phyloP scores from a whole-genome alignment of 2,113 vertebrate species.

The Fukomys damarensis region DNA sequence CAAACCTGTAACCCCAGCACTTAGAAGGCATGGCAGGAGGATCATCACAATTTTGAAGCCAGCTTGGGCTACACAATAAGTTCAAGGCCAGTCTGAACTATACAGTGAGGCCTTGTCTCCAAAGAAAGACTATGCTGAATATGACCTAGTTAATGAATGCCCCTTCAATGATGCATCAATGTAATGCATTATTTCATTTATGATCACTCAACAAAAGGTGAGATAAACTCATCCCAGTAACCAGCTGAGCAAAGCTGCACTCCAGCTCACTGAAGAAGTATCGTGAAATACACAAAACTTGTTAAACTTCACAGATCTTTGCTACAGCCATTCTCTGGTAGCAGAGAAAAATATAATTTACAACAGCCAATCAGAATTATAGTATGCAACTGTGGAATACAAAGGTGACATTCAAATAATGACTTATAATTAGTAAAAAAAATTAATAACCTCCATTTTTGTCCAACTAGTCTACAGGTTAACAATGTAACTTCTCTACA shows the following conservation, averaged over 20 bases:
- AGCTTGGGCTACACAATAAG: neutral
- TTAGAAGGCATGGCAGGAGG: neutral
- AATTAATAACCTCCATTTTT: neutral
- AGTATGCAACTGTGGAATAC: neutral
- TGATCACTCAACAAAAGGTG: neutral
- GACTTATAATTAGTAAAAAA: neutral
- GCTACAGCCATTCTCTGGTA: neutral
- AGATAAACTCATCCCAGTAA: neutral
- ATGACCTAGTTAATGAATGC: neutral
- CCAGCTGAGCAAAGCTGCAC: neutral
- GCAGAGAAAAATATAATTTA: neutral
- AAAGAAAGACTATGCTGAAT: neutral
- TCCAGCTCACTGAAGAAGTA: neutral
- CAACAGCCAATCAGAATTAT: neutral
- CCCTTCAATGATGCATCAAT: neutral
- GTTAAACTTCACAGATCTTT: neutral
- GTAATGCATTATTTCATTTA: neutral
- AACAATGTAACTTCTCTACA: neutral
- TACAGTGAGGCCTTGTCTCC: neutral
- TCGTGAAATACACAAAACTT: neutral
- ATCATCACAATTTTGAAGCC: neutral
- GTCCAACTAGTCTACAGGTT: neutral
- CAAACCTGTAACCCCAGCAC: neutral
- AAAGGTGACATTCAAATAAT: neutral
- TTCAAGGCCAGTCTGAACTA: neutral